Evolutionary conservation across 1,140 invertebrate genomes (phyloP).

Genomic region (Drosophila suzukii): DNA sequence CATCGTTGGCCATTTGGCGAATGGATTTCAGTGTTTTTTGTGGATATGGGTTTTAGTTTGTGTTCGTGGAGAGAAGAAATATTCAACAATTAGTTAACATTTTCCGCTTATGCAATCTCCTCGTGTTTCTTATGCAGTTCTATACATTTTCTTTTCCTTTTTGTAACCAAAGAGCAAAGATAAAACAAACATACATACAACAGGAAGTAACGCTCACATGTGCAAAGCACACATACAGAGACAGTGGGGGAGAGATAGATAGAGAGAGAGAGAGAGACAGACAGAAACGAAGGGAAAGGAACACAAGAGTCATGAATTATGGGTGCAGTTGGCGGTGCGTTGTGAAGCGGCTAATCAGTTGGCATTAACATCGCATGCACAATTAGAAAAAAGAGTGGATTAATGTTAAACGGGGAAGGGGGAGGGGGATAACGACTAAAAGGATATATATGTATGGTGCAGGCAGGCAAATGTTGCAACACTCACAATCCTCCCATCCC

Average conservation of each 20-base stretch:
- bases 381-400: constrained; percentile 47
- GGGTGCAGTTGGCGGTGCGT: constrained; percentile 65
- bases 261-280: neutral
- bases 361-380: constrained; percentile 58
- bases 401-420: constrained; percentile 9
- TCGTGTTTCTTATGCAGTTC: constrained; percentile 30
- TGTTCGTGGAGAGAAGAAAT: constrained; percentile 59
- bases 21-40: constrained; percentile 11
- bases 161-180: constrained; percentile 36
- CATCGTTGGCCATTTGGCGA: constrained; percentile 58
- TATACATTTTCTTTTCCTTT: constrained; percentile 21
- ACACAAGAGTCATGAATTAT: constrained; percentile 58
- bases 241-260: constrained; percentile 1
- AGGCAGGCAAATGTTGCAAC: constrained; percentile 40
- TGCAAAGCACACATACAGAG: constrained; percentile 16
- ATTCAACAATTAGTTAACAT: constrained; percentile 77
- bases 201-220: constrained; percentile 26
- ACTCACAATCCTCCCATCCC: constrained; percentile 25
- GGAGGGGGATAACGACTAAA: neutral
- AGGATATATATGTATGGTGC: constrained; percentile 17
- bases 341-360: constrained; percentile 63
- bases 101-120: constrained; percentile 40
- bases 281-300: constrained; percentile 31
- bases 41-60: constrained; percentile 22
- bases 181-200: constrained; percentile 37